Evolutionary conservation across 2,113 vertebrate genomes (phyloP).

Genomic region (Camelus bactrianus): DNA sequence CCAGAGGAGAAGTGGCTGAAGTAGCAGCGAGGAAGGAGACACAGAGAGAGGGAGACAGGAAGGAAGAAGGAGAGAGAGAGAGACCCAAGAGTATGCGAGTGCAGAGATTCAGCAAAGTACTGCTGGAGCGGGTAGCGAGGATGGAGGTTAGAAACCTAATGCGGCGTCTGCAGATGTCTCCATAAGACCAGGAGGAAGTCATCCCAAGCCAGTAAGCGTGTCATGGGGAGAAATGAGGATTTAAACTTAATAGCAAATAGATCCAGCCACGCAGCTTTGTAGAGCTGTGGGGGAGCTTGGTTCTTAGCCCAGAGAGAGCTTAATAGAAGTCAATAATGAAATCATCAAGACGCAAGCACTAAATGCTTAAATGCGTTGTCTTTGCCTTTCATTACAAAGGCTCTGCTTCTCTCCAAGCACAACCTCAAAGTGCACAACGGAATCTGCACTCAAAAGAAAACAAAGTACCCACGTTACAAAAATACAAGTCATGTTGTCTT

Average conservation of each 20-base stretch:
- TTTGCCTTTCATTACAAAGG: conserved; percentile 60
- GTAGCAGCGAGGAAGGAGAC: neutral
- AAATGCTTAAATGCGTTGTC: conserved; percentile 59
- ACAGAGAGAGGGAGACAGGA: conserved; percentile 41
- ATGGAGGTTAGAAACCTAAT: neutral
- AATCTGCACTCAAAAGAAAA: conserved; percentile 26
- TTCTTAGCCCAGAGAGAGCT: conserved; percentile 79
- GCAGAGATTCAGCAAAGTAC: neutral
- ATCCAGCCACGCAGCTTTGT: conserved; percentile 68
- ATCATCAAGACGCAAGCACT: conserved; percentile 73
- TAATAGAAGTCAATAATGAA: conserved; percentile 81
- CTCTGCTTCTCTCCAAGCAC: conserved; percentile 50
- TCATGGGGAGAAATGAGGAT: conserved; percentile 77
- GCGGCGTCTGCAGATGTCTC: conserved; percentile 53
- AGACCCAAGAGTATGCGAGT: neutral
- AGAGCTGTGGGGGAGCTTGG: conserved; percentile 79
- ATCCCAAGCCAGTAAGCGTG: conserved; percentile 55
- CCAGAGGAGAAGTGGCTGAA: conserved; percentile 54
- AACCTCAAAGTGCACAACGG: neutral
- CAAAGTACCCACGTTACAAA: neutral
- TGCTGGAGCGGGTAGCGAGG: neutral
- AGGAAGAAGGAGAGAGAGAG: neutral
- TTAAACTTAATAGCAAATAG: conserved; percentile 78
- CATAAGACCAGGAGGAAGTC: conserved; percentile 63
- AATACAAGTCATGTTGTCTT: neutral